Conservation (phyloP, 2,888 invertebrate genomes). For the Pyrrhosoma nymphula region DNA sequence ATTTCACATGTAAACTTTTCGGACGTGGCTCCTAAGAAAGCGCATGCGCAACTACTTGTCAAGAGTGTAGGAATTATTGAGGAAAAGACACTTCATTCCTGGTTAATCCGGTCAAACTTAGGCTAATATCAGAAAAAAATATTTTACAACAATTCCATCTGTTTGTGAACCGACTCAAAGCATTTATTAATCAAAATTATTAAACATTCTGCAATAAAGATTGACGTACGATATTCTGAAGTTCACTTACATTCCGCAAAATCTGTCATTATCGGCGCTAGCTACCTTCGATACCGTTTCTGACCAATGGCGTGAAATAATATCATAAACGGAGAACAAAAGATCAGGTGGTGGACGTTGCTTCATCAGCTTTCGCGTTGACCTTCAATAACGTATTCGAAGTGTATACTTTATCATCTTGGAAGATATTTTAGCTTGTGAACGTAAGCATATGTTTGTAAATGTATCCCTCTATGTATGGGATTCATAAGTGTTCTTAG, state of each 20-base stretch:
- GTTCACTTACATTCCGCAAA: constrained; percentile 20
- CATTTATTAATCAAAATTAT: neutral
- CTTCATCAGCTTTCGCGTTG: neutral
- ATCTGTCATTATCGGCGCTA: constrained; percentile 39
- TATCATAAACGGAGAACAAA: neutral
- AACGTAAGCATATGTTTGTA: neutral
- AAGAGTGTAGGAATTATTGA: neutral
- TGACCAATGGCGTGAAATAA: constrained; percentile 24
- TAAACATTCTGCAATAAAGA: constrained; percentile 3
- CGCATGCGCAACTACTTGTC: constrained; percentile 46
- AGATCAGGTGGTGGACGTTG: constrained; percentile 42
- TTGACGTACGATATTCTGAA: constrained; percentile 34
- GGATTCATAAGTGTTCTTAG: neutral
- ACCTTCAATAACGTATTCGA: neutral
- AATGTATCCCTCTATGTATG: neutral
- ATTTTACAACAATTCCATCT: neutral
- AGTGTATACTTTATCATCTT: neutral
- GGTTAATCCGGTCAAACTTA: neutral
- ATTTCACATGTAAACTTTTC: constrained; percentile 9
- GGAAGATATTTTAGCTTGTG: neutral
- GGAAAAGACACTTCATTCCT: neutral
- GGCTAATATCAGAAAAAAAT: neutral
- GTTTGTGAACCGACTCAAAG: neutral
- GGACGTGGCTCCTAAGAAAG: constrained; percentile 36
- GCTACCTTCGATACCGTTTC: constrained; percentile 51